These are phyloP conservation scores for Venustoraphidia nigricollis DNA, from an alignment of 2,888 invertebrate species.

Conservation along the genomic window DNA sequence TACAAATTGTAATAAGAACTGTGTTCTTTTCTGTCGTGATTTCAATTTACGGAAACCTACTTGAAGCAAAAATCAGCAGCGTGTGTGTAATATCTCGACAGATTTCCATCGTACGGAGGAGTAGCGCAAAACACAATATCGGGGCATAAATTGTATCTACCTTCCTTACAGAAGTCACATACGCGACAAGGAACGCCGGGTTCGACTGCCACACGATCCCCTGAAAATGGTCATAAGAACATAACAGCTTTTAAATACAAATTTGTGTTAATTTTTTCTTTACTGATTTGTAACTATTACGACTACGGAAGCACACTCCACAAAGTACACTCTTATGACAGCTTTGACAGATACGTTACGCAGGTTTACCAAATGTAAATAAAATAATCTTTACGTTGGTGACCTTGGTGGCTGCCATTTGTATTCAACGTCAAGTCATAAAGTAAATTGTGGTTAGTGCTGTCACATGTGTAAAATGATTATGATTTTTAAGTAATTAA, in stretches of 20 bases:
- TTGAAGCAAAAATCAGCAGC: constrained; percentile 81
- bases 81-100: constrained; percentile 75
- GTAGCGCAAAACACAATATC: constrained; percentile 89
- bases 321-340: too few species aligned
- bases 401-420: too few species aligned
- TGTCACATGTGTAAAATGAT: too few species aligned
- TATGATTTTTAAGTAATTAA: too few species aligned
- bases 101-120: constrained; percentile 82
- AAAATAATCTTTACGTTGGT: too few species aligned
- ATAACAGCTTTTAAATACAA: neutral
- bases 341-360: too few species aligned
- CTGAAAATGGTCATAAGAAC: constrained; percentile 27
- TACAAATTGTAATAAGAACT: neutral
- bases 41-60: constrained; percentile 28
- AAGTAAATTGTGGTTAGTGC: too few species aligned
- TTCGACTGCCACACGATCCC: constrained; percentile 89
- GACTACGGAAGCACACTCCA: too few species aligned
- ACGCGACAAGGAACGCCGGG: constrained; percentile 80
- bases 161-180: constrained; percentile 75
- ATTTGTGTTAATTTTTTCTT: too few species aligned
- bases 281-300: too few species aligned
- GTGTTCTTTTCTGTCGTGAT: neutral
- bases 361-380: too few species aligned
- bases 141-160: constrained; percentile 80
- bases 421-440: too few species aligned